A percentile compares a stretch with the other conserved stretches of the same genome.
Conservation (phyloP, 1,140 invertebrate species). For the Zeugodacus cucurbitae region DNA sequence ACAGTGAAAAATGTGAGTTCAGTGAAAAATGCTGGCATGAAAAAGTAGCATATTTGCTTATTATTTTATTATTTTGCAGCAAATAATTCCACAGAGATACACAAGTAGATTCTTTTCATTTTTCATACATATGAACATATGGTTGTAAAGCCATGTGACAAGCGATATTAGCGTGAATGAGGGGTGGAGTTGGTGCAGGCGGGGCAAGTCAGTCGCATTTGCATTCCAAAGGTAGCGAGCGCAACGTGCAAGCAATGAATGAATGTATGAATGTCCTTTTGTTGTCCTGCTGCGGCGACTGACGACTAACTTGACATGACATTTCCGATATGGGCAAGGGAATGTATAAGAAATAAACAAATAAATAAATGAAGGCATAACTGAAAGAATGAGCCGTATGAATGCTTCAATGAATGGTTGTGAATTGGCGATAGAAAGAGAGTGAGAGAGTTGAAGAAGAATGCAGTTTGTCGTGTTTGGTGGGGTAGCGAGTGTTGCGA, state of each 20-base stretch:
- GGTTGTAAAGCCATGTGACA: background rate
- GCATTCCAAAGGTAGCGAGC: constrained; percentile 37
- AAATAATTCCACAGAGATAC: constrained; percentile 26
- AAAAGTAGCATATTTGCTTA: constrained; percentile 18
- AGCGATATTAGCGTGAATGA: background rate
- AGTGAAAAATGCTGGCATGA: background rate
- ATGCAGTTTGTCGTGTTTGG: background rate
- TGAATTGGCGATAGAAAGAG: background rate
- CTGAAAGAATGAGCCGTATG: constrained; percentile 12
- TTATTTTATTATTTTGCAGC: constrained; percentile 34
- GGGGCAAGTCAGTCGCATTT: constrained; percentile 8
- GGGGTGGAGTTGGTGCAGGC: background rate
- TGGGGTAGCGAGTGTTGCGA: background rate
- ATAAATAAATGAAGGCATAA: constrained; percentile 1
- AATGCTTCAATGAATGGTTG: background rate
- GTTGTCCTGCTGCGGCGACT: background rate
- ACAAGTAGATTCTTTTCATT: background rate
- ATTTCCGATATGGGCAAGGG: constrained; percentile 39
- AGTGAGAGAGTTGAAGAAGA: background rate
- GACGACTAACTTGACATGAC: constrained; percentile 32
- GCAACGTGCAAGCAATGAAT: constrained; percentile 14
- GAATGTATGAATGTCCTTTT: constrained; percentile 40
- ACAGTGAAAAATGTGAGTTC: background rate
- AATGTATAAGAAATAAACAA: constrained; percentile 32
- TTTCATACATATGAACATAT: background rate